Evolutionary conservation across 2,888 invertebrate species (phyloP), one percentile per base, ranked within the genome.

Genomic region (Nebria brevicollis): DNA sequence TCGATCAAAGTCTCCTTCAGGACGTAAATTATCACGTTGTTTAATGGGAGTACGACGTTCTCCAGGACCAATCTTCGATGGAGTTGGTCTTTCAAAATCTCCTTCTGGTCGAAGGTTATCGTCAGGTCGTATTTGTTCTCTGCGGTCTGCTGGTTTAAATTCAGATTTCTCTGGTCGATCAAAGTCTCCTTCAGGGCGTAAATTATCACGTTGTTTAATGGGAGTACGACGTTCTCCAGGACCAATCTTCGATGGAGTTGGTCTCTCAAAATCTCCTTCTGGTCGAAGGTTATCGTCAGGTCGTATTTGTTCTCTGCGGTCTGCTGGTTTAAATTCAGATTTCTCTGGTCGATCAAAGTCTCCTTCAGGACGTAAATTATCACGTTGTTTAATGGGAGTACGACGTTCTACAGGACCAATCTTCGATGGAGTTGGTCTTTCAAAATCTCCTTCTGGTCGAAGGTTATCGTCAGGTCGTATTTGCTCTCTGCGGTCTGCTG

Each of bases 211-310:
- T 77, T 86, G 90, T 78, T 87, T 88, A 84, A 89, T 92, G 64
- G 87, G 84, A 72, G 84, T 84, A 85, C 87, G 20, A 85, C 87
- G 42, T 87, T 88, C 87, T n/a, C 87, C 87, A 41, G 89, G 88
- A 25, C 77, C 77, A 66, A 82, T 73, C 41, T 76, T 73, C 10
- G 26, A 66, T 10, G 77, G 72, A 26, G 76, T 66, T 7, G 82
- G 81, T 80, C 86, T 74, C 84, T 83, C 87, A 88, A 93, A 90
- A 83, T 91, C 90, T 41, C 92, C 93, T 89, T 93, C 93, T 6
- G 92, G 90, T 82, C 86, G 85, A n/a, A 91, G 86, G 86, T 94
- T 94, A 84, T 93, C 93, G 87, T 91, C 82, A 0, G 90, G 91
- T 83, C 89, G 90, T 0, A 90, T 90, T 66, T 91, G 89, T 79